phyloP scores from a whole-genome alignment of 2,113 vertebrate genomes.

The Serinus canaria region DNA sequence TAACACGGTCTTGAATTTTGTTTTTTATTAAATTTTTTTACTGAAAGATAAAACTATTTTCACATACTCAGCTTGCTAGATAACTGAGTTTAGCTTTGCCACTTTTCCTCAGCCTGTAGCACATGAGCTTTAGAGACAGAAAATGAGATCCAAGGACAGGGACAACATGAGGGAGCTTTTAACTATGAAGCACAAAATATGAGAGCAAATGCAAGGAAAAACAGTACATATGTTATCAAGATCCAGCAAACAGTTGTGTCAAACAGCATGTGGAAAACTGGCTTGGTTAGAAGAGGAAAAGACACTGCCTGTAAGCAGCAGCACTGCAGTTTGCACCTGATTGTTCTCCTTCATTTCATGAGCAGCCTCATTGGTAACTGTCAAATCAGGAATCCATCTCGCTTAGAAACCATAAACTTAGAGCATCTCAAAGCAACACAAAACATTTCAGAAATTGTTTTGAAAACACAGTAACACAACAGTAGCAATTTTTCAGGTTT shows the following conservation, averaged over 20 bases:
- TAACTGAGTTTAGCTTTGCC: not conserved
- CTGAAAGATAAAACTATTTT: not conserved
- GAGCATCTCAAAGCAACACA: not conserved
- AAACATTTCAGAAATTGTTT: not conserved
- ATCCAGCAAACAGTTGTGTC: not conserved
- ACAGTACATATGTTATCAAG: not conserved
- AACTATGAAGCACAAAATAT: not conserved
- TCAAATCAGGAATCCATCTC: not conserved
- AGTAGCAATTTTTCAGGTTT: not conserved
- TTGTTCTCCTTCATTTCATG: not conserved
- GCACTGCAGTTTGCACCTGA: fast-evolving
- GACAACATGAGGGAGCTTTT: not conserved
- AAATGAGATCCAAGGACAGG: not conserved
- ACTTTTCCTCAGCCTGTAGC: not conserved
- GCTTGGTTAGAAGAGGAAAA: not conserved
- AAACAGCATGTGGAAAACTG: not conserved
- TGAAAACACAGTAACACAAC: not conserved
- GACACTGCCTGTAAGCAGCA: fast-evolving
- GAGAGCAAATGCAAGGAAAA: not conserved
- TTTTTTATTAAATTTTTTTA: not conserved
- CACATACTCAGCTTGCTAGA: not conserved
- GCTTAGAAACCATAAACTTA: not conserved
- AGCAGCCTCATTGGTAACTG: not conserved
- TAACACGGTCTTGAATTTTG: not conserved
- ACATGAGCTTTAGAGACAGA: not conserved